phyloP scores from a whole-genome alignment of 2,113 vertebrate species.

The Montifringilla adamsi region DNA sequence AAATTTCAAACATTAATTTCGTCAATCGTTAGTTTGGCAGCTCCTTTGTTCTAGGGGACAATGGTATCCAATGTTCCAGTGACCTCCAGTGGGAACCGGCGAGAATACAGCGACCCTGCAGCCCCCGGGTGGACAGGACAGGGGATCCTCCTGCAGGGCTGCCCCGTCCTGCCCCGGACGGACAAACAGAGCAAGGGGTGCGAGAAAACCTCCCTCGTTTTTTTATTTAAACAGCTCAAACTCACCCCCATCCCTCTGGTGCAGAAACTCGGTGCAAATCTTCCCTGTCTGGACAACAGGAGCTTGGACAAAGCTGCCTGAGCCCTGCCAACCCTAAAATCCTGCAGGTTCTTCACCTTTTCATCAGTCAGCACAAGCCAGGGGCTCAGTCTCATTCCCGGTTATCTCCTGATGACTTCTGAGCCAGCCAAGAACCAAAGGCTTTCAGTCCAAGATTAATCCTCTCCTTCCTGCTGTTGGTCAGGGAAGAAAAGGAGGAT shows the following conservation, averaged over 20 bases:
- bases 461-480: background rate
- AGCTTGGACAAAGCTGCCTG: background rate
- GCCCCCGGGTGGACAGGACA: rapidly evolving
- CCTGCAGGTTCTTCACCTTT: background rate
- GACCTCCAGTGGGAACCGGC: conserved; percentile 71
- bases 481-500: background rate
- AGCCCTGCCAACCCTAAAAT: background rate
- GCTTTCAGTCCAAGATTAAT: background rate
- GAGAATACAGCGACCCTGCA: conserved; percentile 7
- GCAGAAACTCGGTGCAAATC: background rate
- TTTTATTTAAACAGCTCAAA: background rate
- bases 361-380: background rate
- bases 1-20: background rate
- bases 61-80: conserved; percentile 64
- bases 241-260: background rate
- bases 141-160: no score
- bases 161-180: rapidly evolving
- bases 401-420: background rate
- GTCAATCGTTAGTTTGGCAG: background rate
- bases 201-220: rapidly evolving
- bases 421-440: background rate
- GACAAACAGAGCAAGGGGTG: background rate
- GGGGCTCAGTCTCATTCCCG: background rate
- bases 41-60: conserved; percentile 67
- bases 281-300: background rate